Conservation (phyloP, 92 coral and sea anemone species). For the Chrysogorgia sp. region DNA sequence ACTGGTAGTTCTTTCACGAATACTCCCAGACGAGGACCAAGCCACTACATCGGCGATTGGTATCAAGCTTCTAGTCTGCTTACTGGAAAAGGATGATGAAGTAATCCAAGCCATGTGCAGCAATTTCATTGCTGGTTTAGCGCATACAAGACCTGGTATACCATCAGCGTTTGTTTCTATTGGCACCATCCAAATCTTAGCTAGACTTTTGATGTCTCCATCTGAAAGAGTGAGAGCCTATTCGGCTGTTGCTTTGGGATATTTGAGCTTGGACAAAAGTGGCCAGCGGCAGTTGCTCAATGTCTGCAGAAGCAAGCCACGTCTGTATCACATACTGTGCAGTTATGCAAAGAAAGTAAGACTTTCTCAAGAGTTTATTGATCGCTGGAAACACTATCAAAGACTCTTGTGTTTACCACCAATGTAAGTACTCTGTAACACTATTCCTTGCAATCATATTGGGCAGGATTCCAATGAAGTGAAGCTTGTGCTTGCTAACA, state of each 20-base stretch:
- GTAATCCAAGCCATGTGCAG: constrained; percentile 80
- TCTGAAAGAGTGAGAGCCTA: constrained; percentile 86
- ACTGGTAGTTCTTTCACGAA: constrained; percentile 79
- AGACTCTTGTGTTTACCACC: constrained; percentile 84
- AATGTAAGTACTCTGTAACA: constrained; percentile 60
- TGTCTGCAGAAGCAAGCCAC: constrained; percentile 88
- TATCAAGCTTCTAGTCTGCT: constrained; percentile 74
- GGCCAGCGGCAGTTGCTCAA: constrained; percentile 95
- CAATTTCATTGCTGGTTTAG: constrained; percentile 89
- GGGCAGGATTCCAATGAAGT: no score
- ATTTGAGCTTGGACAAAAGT: constrained; percentile 81
- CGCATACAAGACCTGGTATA: constrained; percentile 95
- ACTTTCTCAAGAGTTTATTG: constrained; percentile 89
- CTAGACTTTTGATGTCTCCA: constrained; percentile 74
- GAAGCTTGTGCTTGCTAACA: no score
- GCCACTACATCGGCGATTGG: constrained; percentile 86
- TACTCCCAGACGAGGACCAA: constrained; percentile 95
- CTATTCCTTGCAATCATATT: no score
- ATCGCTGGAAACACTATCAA: constrained; percentile 96
- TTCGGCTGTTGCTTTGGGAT: constrained; percentile 90
- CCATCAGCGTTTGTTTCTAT: constrained; percentile 95
- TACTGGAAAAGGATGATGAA: constrained; percentile 73
- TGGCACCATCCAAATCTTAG: constrained; percentile 77
- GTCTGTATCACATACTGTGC: constrained; percentile 79
- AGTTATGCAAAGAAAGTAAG: constrained; percentile 90